These are phyloP conservation scores for Neria commutata DNA, from an alignment of 2,888 invertebrate genomes.

Conservation along the genomic window DNA sequence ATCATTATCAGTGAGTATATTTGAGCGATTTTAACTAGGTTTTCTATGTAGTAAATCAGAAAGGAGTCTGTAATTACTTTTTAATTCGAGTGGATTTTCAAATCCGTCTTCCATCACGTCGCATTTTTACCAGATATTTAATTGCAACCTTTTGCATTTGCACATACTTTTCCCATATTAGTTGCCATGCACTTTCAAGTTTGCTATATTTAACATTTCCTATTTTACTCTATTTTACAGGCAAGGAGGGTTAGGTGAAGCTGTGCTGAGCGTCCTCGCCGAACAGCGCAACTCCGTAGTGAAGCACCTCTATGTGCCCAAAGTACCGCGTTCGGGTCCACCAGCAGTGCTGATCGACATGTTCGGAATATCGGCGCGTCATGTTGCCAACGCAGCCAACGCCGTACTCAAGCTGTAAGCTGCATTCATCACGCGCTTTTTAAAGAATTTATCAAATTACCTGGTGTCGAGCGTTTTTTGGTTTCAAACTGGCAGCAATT, in stretches of 20 bases:
- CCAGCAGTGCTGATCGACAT: constrained; percentile 82
- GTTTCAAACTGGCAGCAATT: too few relatives aligned
- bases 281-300: constrained; percentile 73
- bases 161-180: too few relatives aligned
- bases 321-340: constrained; percentile 92
- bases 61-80: background rate
- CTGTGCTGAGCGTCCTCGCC: constrained; percentile 83
- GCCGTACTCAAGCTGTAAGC: constrained; percentile 67
- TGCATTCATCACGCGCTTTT: too few relatives aligned
- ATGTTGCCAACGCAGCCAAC: constrained; percentile 75
- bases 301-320: constrained; percentile 79
- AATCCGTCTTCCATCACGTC: too few relatives aligned
- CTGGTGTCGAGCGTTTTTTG: too few relatives aligned
- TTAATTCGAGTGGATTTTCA: background rate
- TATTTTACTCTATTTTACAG: constrained; percentile 32
- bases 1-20: constrained; percentile 90
- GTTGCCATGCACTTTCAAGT: constrained; percentile 5
- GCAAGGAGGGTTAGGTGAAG: constrained; percentile 93
- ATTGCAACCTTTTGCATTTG: too few relatives aligned
- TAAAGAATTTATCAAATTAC: too few relatives aligned
- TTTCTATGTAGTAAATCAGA: too few relatives aligned
- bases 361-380: constrained; percentile 86
- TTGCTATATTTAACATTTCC: background rate
- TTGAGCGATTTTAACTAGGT: constrained; percentile 26
- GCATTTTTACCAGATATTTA: too few relatives aligned